Evolutionary conservation across 2,797 vertebrate species (phyloP).

Genomic region (Sebastes trivittatus): DNA sequence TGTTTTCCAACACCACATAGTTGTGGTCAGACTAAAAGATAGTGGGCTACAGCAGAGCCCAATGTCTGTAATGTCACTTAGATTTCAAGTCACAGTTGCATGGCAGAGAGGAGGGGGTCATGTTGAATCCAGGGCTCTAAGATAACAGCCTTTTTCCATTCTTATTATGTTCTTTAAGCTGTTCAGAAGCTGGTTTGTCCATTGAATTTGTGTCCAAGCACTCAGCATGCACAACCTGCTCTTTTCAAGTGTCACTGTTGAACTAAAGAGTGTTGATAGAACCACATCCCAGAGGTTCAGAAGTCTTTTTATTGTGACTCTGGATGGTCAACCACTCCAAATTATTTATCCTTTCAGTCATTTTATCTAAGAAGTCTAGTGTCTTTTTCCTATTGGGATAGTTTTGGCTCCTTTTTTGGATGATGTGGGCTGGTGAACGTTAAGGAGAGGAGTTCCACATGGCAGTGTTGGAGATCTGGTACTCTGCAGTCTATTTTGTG

Average conservation of each 20-base stretch:
- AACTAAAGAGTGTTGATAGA: conserved; percentile 1
- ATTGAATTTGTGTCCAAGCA: conserved; percentile 86
- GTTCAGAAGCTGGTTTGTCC: conserved; percentile 83
- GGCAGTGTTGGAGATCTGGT: conserved; percentile 33
- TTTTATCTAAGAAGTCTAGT: conserved; percentile 20
- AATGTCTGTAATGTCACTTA: conserved; percentile 21
- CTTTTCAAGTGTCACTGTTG: conserved; percentile 60
- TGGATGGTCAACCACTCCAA: conserved; percentile 19
- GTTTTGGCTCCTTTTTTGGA: conserved; percentile 26
- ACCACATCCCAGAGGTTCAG: conserved; percentile 16
- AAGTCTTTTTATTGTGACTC: conserved; percentile 32
- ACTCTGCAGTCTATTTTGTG: conserved; percentile 14
- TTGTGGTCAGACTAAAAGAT: neutral
- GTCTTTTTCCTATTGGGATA: conserved; percentile 32
- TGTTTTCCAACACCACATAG: neutral
- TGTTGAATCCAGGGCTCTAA: conserved; percentile 16
- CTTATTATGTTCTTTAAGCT: conserved; percentile 15
- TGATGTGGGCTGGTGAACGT: neutral
- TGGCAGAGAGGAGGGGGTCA: neutral
- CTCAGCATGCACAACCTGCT: conserved; percentile 90
- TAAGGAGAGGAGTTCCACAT: conserved; percentile 16
- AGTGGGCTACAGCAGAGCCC: neutral
- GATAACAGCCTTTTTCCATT: neutral
- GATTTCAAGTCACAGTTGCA: conserved; percentile 18
- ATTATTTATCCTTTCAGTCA: conserved; percentile 24